phyloP scores from a whole-genome alignment of 2,113 vertebrate genomes.

The Clupea harengus region DNA sequence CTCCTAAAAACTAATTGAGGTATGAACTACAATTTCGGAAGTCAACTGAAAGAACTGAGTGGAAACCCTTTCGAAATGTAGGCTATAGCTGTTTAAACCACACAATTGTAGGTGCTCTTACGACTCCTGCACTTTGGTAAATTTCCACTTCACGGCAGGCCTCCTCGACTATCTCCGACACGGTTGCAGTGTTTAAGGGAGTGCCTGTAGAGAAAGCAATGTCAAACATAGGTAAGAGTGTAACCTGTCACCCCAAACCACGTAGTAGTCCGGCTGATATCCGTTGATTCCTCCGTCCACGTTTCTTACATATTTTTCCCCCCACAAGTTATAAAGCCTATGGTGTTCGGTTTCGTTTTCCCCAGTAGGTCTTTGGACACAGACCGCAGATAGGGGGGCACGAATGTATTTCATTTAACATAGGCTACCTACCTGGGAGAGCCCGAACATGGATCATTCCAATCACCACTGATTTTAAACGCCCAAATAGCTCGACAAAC shows the following conservation, averaged over 20 bases:
- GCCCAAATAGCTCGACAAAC: conserved; percentile 71
- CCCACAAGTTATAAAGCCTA: no score
- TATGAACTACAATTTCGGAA: no score
- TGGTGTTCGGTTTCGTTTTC: no score
- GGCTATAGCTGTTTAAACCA: no score
- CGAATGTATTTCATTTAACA: background rate
- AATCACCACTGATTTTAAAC: conserved; percentile 70
- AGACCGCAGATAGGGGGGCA: no score
- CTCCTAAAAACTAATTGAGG: no score
- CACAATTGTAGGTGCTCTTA: conserved; percentile 55
- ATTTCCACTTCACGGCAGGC: conserved; percentile 78
- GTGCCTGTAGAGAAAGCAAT: conserved; percentile 65
- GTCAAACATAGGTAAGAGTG: background rate
- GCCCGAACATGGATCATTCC: conserved; percentile 83
- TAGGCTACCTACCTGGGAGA: conserved; percentile 76
- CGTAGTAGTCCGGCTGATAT: no score
- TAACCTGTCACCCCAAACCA: background rate
- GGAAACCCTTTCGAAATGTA: no score
- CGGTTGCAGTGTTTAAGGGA: conserved; percentile 66
- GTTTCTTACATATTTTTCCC: no score
- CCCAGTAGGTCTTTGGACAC: no score
- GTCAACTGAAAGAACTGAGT: no score
- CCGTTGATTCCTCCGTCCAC: no score
- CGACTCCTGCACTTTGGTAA: conserved; percentile 76
- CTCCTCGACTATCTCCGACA: conserved; percentile 73